Conservation (phyloP, 2,797 vertebrate genomes). For the Catamblyrhynchus diadema region DNA sequence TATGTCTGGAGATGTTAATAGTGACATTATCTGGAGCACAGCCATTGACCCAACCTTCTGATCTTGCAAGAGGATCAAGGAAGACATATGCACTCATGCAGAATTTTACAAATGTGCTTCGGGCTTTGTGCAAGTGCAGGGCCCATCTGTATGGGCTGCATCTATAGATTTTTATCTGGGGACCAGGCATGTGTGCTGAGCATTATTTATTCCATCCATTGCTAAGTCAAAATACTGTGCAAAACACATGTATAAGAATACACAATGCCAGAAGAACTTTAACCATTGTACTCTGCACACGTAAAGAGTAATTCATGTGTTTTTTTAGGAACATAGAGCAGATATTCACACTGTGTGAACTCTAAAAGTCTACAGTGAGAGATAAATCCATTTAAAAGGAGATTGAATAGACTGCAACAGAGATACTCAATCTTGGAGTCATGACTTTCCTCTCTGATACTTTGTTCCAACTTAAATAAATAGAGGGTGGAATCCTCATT, state of each 20-base stretch:
- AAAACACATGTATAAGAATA: not conserved
- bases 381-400: not conserved
- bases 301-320: not conserved
- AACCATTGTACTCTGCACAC: not conserved
- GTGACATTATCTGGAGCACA: not conserved
- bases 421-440: not conserved
- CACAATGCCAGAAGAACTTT: not conserved
- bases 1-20: conserved; percentile 6
- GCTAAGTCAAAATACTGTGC: not conserved
- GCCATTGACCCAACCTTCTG: conserved; percentile 4
- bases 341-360: not conserved
- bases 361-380: not conserved
- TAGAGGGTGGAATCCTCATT: not conserved
- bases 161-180: not conserved
- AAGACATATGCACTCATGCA: not conserved
- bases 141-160: not conserved
- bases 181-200: not conserved
- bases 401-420: not conserved
- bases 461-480: not conserved
- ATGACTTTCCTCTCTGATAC: not conserved
- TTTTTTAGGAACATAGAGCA: not conserved
- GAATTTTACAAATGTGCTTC: not conserved
- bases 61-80: not conserved
- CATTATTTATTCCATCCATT: not conserved
- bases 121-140: not conserved